Base-by-base conservation (phyloP, 2,888 invertebrate species). In the Halictus ligatus region DNA sequence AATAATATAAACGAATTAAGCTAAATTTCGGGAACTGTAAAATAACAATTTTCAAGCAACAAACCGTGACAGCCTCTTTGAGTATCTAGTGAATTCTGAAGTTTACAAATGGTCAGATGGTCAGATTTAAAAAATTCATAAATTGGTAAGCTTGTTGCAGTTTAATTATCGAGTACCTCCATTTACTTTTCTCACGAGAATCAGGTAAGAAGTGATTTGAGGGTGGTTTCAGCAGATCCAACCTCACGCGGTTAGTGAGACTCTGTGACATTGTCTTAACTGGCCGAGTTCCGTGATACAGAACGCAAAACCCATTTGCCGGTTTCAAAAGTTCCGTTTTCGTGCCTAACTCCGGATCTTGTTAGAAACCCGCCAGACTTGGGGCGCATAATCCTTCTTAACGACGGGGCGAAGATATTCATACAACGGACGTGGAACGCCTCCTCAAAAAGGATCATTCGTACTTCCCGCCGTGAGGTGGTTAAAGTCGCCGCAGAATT, bases 341-440 rank as follows among this genome's bases (percentile, higher is more conserved):
- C 84, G 73, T 81, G 69, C 29, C 75, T 10, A 88, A 89, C 88
- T 91, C 86, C 74, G 74, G 69, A 25, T 58, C 86, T 83, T 75
- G 81, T 81, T 87, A 84, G 80, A 75, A 29, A 73, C 79, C 74
- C 82, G 43, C 50, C 69, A 69, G 81, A 81, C 84, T 46, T 81
- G 79, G 78, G 76, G 69, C 81, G 79, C 72, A 78, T 89, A 89
- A 90, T 86, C 86, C 85, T 89, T 88, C 89, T 87, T 89, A 88
- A 91, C 85, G 88, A 75, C 60, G 50, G 64, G 40, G 64, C 74
- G 78, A 75, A 76, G 78, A 81, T 88, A 90, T 89, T 90, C 89
- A 82, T 90, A 82, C 83, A 80, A 78, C 75, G 83, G 78, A 90
- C 89, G 89, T 89, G 89, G 72, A 54, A 71, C 75, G 87, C 50